These are phyloP conservation scores for Gouania willdenowi DNA, from an alignment of 2,797 vertebrate genomes.

Conservation along the genomic window DNA sequence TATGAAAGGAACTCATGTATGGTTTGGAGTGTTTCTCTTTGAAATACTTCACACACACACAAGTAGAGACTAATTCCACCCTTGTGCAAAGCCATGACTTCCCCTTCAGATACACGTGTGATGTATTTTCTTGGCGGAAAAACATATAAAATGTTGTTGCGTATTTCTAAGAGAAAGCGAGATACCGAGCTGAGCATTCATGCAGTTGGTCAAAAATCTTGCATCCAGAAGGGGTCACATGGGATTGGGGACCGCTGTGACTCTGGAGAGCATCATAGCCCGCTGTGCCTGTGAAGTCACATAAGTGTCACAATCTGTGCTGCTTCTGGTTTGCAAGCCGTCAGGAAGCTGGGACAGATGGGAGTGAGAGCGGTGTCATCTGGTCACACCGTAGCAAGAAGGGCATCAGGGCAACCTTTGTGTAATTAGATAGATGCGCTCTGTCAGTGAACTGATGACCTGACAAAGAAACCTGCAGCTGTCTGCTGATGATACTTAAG, in stretches of 20 bases:
- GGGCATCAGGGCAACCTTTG: slow-evolving; percentile 39
- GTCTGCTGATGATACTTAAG: neutral
- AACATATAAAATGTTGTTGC: slow-evolving; percentile 15
- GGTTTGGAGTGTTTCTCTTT: no score
- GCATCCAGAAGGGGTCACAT: slow-evolving; percentile 44
- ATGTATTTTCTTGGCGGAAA: slow-evolving; percentile 11
- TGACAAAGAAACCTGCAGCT: slow-evolving; percentile 41
- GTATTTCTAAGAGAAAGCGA: slow-evolving; percentile 37
- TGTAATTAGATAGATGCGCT: slow-evolving; percentile 42
- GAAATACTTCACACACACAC: no score
- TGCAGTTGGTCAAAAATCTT: slow-evolving; percentile 21
- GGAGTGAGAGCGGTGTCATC: slow-evolving; percentile 43
- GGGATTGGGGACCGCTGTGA: slow-evolving; percentile 38
- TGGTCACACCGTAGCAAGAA: slow-evolving; percentile 34
- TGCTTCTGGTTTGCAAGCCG: slow-evolving; percentile 40
- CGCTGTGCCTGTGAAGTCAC: slow-evolving; percentile 62
- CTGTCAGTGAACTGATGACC: slow-evolving; percentile 9
- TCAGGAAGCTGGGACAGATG: slow-evolving; percentile 46
- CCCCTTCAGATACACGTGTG: slow-evolving; percentile 7
- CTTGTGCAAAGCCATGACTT: neutral
- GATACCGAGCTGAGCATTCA: slow-evolving; percentile 57
- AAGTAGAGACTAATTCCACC: neutral
- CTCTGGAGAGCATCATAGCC: slow-evolving; percentile 28
- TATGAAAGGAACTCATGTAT: no score
- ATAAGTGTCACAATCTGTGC: slow-evolving; percentile 67